Evolutionary conservation across 2,797 vertebrate genomes (phyloP), one percentile per base, ranked within the genome.

Genomic region (Semotilus atromaculatus): DNA sequence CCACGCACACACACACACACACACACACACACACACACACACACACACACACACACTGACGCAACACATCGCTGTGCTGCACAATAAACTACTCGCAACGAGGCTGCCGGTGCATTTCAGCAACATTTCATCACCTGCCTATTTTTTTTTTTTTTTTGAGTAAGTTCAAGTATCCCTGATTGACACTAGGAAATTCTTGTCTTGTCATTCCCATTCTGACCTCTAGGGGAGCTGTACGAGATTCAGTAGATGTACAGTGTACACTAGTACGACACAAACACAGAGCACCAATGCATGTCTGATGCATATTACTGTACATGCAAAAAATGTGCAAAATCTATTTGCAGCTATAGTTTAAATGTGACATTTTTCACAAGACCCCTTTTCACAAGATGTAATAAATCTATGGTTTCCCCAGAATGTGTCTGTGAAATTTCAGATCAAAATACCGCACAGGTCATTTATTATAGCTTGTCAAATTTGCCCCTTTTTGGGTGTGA

Each of bases 81-180:
- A 77, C 48, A 38, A 38, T 66, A 67, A 83, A 21, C 34, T 23
- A 23, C 73, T 43, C 11, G 64, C 64, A 84, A 70, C 9, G 23
- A 67, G 60, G n/a, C 23, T 72, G 83, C 34, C 14, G 18, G 40
- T 60, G 74, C 64, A 87, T 85, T 85, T 84, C 85, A 83, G 76
- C 78, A 85, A n/a, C 73, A 82, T 89, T 89, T 89, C 88, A 89
- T 89, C 86, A 89, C 83, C 34, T 48, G 19, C 68, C 34, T 45
- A 29, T 77, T 81, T 81, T 68, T 82, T 66, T n/a, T n/a, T 38
- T 43, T 68, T 81, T 68, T 71, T 66, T 45, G 75, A 80, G 78
- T 13, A 55, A 84, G 60, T 82, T 83, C 48, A 34, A 85, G 84
- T 19, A 31, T 80, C 70, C 81, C 53, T 67, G 64, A 84, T 86